Evolutionary conservation across 2,888 invertebrate genomes (phyloP), one percentile per base, ranked within the genome.

Genomic region (Drosophila neutralis): DNA sequence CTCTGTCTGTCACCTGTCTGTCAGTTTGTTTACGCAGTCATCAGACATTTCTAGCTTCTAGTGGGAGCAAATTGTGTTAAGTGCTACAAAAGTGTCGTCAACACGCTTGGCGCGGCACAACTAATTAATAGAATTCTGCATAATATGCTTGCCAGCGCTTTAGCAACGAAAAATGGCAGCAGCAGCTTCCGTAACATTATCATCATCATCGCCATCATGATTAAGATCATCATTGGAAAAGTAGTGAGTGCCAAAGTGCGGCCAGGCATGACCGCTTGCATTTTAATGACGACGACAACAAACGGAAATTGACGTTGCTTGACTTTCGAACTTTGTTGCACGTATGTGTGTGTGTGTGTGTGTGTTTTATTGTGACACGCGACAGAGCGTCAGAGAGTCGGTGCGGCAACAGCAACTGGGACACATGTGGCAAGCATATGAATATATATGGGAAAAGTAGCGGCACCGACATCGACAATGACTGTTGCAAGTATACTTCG

Each of bases 201-300:
- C 10, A 42, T 13, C 4, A 56, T 35, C 49, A 52, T 27, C 31
- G 11, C 36, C n/a, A 45, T 24, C 18, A 31, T 13, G 42, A 36
- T 66, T 36, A 56, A 36, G 13, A 40, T 13, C 29, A 45, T 24
- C 45, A 15, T 13, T 45, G 45, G 21, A 51, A 51, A 66, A 54
- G 45, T 58, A 56, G 66, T 56, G 33, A 58, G 48, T 61, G 65
- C 60, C 68, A 79, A 73, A 76, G 69, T 79, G 80, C 76, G 70
- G 51, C 76, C 51, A 71, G 66, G 70, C 78, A 68, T 71, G 73
- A 69, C 67, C 70, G 70, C 74, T 78, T 77, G 84, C 71, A 74
- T 88, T 88, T 88, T 85, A 85, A 85, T 85, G 85, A 88, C 76
- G 89, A 88, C 75, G 87, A 76, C 83, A 76, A 85, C 83, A 83